Evolutionary conservation across 2,113 vertebrate species (phyloP), one percentile per base, ranked within the genome.

Genomic region (Myanophis thanlyinensis): DNA sequence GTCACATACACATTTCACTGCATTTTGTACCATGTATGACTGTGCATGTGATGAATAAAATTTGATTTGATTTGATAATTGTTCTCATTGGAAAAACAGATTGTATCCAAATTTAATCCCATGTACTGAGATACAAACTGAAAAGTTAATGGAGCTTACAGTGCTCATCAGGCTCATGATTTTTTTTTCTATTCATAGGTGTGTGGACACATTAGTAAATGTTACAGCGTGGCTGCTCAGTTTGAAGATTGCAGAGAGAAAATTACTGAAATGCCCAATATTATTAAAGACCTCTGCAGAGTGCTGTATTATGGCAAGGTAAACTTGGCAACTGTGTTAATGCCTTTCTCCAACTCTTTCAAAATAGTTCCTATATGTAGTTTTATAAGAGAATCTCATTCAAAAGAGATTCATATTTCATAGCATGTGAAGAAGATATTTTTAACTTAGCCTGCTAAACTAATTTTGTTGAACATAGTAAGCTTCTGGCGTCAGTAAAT

Each of bases 241-340:
- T 99, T 99, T 97, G 99, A 99, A 94, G 99, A 99, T 27, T 99
- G 99, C 97, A 98, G 99, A 95, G 99, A 99, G 95, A 99, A 99
- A 97, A 99, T 99, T 90, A 99, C 98, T 7, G 99, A 99, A 96
- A 98, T 99, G 97, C 99, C 99, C 0, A 98, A 97, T 92, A 98
- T 99, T 97, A 99, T 99, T 95, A 98, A 98, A 94, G 99, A 99
- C 95, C 98, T 99, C 73, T 99, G 99, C 95, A 98, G 98, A 88
- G 98, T 99, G 87, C 97, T 99, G 1, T 99, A 98, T 96, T 99
- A 98, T 56, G 98, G 99, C 96, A 99, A 99, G 98, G 99, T 99
- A 94, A 96, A 94, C 54, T 86, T 92, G 30, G 44, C 80, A 49
- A n/a, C 30, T 84, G 27, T 27, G 20, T 89, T 80, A n/a, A 18